These are phyloP conservation scores for Xyrauchen texanus DNA, from an alignment of 2,113 vertebrate species.

Conservation along the genomic window DNA sequence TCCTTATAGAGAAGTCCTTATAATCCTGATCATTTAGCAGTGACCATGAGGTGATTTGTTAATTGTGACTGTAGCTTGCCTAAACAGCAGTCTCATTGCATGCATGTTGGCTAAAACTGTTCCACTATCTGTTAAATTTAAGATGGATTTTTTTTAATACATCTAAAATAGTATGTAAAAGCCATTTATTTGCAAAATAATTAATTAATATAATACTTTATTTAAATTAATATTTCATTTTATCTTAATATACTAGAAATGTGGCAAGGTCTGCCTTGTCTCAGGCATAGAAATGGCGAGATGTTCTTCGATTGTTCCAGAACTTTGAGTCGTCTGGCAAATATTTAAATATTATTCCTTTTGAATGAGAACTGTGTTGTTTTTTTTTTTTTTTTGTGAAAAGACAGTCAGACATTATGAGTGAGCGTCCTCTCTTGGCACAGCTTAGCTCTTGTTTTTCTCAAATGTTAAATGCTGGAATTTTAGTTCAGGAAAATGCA, in stretches of 20 bases:
- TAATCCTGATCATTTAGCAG: conserved; percentile 8
- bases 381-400: not conserved
- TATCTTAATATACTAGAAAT: too few species aligned
- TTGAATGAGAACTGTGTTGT: not conserved
- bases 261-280: too few species aligned
- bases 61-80: not conserved
- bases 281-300: not conserved
- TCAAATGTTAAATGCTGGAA: conserved; percentile 12
- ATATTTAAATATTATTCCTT: not conserved
- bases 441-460: not conserved
- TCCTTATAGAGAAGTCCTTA: not conserved
- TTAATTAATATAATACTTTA: too few species aligned
- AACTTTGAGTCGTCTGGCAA: not conserved
- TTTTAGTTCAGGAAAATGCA: conserved; percentile 1
- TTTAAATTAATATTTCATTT: too few species aligned
- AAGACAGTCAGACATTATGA: not conserved
- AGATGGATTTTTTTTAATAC: too few species aligned
- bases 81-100: not conserved
- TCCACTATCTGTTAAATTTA: too few species aligned
- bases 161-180: too few species aligned
- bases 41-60: conserved; percentile 22
- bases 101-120: too few species aligned
- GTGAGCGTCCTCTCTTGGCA: not conserved
- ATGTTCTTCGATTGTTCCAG: not conserved
- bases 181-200: too few species aligned